Evolutionary conservation across 2,797 vertebrate genomes (phyloP), one percentile per base, ranked within the genome.

Genomic region (Diceros bicornis): DNA sequence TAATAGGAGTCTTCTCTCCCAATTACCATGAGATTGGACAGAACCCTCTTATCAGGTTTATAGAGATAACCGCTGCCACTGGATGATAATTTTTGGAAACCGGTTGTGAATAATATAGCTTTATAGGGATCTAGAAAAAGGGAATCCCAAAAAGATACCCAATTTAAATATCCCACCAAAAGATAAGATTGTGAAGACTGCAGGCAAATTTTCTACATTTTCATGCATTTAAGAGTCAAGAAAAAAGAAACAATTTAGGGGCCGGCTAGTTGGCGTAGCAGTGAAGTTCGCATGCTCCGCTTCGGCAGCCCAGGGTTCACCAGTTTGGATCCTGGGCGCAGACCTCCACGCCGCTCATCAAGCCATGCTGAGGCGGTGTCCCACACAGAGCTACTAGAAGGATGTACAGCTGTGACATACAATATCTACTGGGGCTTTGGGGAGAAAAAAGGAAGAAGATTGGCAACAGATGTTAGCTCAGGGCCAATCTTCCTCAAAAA

Each of bases 21-120:
- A 52, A 0, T 7, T 23, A 32, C 37, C n/a, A 13, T 0, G 41
- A 68, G 23, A 20, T 32, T n/a, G 7, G 41, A 17, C 0, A n/a
- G 66, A 91, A 32, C 12, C 8, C 71, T 72, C 94, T 74, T 72
- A 47, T 41, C 41, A 41, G 64, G 64, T 23, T 47, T 34, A 64
- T 0, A 77, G 59, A 83, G 10, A 52, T 27, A 18, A 4, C 7
- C 37, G 17, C 62, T 11, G 10, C 11, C 64, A n/a, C 0, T 57
- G 25, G 44, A 27, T 59, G 69, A 52, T 25, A 55, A 61, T 32
- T 69, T 41, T 27, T 68, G 8, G 52, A 89, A 77, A 78, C 27
- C 7, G 34, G 25, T 34, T 78, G 64, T 77, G 71, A 87, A 37
- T 57, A 41, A 64, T 1, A 13, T 1, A 44, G 20, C 37, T 92